Percentiles rank a stretch among this genome's conserved stretches.
phyloP scores from a whole-genome alignment of 1,140 invertebrate species.

The Bemisia tabaci region DNA sequence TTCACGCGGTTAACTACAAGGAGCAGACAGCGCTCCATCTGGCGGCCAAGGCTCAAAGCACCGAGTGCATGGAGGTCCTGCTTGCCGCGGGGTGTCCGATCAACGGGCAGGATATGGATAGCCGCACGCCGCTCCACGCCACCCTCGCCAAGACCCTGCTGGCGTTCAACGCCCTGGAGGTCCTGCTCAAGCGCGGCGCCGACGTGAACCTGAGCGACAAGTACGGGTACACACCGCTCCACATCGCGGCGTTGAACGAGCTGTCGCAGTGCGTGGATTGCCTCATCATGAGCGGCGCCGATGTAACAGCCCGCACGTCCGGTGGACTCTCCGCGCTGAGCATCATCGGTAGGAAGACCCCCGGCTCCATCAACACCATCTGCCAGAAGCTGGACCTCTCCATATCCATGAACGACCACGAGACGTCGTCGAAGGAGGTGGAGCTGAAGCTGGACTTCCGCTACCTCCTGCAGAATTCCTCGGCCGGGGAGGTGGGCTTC shows the following conservation, averaged over 20 bases:
- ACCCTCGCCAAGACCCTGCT: slow-evolving; percentile 59
- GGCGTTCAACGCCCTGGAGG: slow-evolving; percentile 59
- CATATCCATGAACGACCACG: slow-evolving; percentile 61
- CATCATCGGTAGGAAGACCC: slow-evolving; percentile 67
- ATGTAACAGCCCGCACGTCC: slow-evolving; percentile 67
- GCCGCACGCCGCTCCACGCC: slow-evolving; percentile 58
- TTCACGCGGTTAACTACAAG: slow-evolving; percentile 51
- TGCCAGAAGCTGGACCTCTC: slow-evolving; percentile 60
- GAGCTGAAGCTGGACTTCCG: slow-evolving; percentile 69
- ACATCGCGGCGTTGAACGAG: slow-evolving; percentile 71
- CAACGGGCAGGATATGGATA: slow-evolving; percentile 60
- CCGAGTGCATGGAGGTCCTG: slow-evolving; percentile 61
- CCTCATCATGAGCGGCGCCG: slow-evolving; percentile 66
- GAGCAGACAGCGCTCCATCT: slow-evolving; percentile 65
- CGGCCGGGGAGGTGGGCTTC: slow-evolving; percentile 63
- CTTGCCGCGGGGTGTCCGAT: slow-evolving; percentile 55
- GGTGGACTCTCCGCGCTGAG: slow-evolving; percentile 68
- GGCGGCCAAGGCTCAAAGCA: slow-evolving; percentile 54
- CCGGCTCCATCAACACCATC: slow-evolving; percentile 60
- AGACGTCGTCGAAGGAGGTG: slow-evolving; percentile 58
- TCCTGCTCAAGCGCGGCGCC: slow-evolving; percentile 55
- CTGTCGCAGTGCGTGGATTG: slow-evolving; percentile 69
- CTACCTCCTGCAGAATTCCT: slow-evolving; percentile 58
- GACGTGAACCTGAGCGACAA: slow-evolving; percentile 74
- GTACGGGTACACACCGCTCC: slow-evolving; percentile 77